A percentile compares a stretch with the other conserved stretches of the same genome.
These are phyloP conservation scores for Gryon sp. DNA, from an alignment of 1,140 invertebrate genomes.

Conservation along the genomic window DNA sequence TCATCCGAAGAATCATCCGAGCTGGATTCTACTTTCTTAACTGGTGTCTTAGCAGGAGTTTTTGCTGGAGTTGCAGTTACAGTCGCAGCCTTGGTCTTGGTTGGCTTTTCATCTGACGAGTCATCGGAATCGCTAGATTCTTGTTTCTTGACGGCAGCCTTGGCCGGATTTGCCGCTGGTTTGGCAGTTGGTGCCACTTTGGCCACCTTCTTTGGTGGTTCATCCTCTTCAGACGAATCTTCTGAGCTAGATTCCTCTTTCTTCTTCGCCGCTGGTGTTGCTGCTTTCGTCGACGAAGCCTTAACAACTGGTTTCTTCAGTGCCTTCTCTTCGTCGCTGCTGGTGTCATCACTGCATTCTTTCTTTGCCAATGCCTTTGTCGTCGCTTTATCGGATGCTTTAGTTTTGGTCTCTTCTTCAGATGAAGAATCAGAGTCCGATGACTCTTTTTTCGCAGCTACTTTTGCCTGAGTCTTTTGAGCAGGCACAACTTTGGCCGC, in stretches of 20 bases:
- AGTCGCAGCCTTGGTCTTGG: too few species aligned
- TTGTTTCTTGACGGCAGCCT: constrained; percentile 30
- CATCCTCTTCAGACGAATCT: constrained; percentile 66
- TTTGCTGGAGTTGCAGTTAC: too few species aligned
- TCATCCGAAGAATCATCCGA: constrained; percentile 66
- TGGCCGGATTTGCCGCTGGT: constrained; percentile 40
- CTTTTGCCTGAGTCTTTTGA: constrained; percentile 41
- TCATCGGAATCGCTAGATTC: constrained; percentile 61
- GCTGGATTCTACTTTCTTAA: constrained; percentile 63
- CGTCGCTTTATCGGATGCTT: constrained; percentile 48
- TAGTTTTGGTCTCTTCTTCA: constrained; percentile 28
- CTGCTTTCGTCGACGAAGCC: constrained; percentile 26
- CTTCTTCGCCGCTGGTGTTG: constrained; percentile 52
- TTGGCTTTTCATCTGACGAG: constrained; percentile 50
- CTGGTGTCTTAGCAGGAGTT: too few species aligned
- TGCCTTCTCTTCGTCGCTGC: constrained; percentile 55
- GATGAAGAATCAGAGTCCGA: background rate
- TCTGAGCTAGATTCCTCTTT: constrained; percentile 61
- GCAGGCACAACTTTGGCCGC: constrained; percentile 43
- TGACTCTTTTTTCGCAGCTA: constrained; percentile 50
- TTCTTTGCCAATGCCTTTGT: constrained; percentile 65
- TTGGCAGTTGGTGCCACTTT: constrained; percentile 17
- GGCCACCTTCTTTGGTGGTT: constrained; percentile 44
- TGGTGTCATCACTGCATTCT: constrained; percentile 67
- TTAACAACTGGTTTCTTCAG: constrained; percentile 16